Evolutionary conservation across 2,888 invertebrate genomes (phyloP).

Genomic region (Dryobota labecula): DNA sequence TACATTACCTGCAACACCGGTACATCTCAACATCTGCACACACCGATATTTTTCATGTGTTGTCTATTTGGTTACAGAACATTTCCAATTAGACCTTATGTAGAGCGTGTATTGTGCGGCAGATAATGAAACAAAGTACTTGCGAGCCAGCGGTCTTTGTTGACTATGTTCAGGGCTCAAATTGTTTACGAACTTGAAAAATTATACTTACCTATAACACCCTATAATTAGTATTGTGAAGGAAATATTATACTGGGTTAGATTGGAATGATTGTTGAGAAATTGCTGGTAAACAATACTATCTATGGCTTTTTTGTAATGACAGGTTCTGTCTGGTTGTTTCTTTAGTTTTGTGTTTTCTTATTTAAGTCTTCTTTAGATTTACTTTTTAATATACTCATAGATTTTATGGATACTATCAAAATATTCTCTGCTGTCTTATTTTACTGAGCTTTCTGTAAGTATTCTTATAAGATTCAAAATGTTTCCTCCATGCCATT

Average conservation of each 20-base stretch:
- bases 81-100: constrained; percentile 63
- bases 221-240: no score
- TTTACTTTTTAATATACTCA: neutral
- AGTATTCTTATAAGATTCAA: constrained; percentile 1
- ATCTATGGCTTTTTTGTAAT: neutral
- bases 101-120: constrained; percentile 53
- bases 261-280: neutral
- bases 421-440: neutral
- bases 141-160: constrained; percentile 46
- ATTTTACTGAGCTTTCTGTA: neutral
- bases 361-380: neutral
- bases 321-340: neutral
- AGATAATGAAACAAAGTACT: constrained; percentile 60
- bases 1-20: constrained; percentile 15
- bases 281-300: neutral
- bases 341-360: no score
- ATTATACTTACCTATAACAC: constrained; percentile 3
- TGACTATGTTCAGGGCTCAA: constrained; percentile 7
- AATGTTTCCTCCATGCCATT: no score
- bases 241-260: neutral
- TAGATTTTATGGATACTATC: no score
- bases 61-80: constrained; percentile 57
- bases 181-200: constrained; percentile 36
- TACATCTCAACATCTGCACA: constrained; percentile 58
- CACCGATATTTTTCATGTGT: constrained; percentile 60